Percentiles rank a stretch among this genome's conserved stretches.
phyloP scores from a whole-genome alignment of 2,113 vertebrate species.

The Poeciliopsis turrubarensis region DNA sequence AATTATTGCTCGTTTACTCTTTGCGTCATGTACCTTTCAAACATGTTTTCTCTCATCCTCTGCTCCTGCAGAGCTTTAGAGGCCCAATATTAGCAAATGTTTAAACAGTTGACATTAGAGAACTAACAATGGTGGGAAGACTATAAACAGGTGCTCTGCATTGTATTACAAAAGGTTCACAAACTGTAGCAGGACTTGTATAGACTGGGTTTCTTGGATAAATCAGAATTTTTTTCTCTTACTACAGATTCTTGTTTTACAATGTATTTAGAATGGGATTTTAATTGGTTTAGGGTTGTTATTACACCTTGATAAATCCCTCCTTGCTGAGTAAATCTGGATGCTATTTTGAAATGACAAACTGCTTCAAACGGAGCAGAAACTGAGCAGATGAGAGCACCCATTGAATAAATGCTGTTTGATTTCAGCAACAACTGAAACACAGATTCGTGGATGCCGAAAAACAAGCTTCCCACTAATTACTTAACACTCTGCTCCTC shows the following conservation, averaged over 20 bases:
- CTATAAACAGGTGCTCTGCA: slow-evolving; percentile 56
- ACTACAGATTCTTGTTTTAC: background rate
- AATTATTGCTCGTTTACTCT: slow-evolving; percentile 56
- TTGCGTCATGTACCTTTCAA: slow-evolving; percentile 50
- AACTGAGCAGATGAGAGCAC: slow-evolving; percentile 41
- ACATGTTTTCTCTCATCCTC: slow-evolving; percentile 39
- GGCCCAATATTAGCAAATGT: slow-evolving; percentile 50
- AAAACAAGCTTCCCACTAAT: slow-evolving; percentile 21
- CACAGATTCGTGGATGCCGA: slow-evolving; percentile 5
- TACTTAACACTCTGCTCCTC: slow-evolving; percentile 29
- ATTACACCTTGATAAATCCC: background rate
- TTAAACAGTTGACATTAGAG: slow-evolving; percentile 69
- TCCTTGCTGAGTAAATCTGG: background rate
- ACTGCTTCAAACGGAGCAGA: slow-evolving; percentile 31
- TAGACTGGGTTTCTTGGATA: slow-evolving; percentile 8
- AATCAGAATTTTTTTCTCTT: background rate
- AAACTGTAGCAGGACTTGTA: background rate
- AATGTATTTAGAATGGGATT: background rate
- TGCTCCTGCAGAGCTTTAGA: slow-evolving; percentile 43
- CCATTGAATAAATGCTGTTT: slow-evolving; percentile 24
- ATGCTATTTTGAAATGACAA: slow-evolving; percentile 13
- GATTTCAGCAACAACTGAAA: slow-evolving; percentile 25
- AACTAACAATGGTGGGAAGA: slow-evolving; percentile 49
- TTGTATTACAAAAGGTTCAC: slow-evolving; percentile 14
- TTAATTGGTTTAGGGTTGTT: background rate